Conservation (phyloP, 2,888 invertebrate species). For the Mycogona germanica region DNA sequence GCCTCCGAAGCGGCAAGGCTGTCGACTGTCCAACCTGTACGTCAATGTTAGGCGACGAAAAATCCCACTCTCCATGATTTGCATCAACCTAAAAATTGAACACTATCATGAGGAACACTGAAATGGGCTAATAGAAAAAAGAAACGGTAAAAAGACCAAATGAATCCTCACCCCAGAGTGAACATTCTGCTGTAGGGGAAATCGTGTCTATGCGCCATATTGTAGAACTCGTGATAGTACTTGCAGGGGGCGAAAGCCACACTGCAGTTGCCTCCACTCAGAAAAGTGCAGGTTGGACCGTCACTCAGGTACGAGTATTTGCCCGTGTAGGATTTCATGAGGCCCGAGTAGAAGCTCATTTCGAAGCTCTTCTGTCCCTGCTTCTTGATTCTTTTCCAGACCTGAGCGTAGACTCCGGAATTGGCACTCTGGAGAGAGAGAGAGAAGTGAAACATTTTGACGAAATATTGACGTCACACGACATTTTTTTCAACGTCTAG, state of each 20-base stretch:
- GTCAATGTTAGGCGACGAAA: conserved; percentile 5
- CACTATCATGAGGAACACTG: neutral
- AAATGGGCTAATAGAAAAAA: neutral
- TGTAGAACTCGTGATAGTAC: conserved; percentile 12
- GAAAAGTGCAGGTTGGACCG: conserved; percentile 6
- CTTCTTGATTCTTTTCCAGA: conserved; percentile 9
- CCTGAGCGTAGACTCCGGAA: conserved; percentile 2
- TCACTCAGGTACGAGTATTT: conserved; percentile 10
- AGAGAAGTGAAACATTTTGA: no score
- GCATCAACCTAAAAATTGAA: neutral
- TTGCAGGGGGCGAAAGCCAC: conserved; percentile 11
- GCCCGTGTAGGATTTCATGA: neutral
- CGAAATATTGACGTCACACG: no score
- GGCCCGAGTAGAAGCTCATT: conserved; percentile 2
- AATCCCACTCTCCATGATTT: conserved; percentile 15
- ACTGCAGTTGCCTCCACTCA: conserved; percentile 7
- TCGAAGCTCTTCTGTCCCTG: conserved; percentile 12
- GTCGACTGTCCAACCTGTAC: conserved; percentile 7
- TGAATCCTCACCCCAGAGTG: conserved; percentile 1
- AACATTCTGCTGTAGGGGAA: conserved; percentile 15
- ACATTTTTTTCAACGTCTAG: no score
- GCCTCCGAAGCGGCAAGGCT: neutral
- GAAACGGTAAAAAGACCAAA: neutral
- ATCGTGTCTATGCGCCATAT: conserved; percentile 14
- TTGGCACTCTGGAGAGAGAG: conserved; percentile 4